These are phyloP conservation scores for Nipponia nippon DNA, from an alignment of 2,113 vertebrate genomes.

Conservation along the genomic window DNA sequence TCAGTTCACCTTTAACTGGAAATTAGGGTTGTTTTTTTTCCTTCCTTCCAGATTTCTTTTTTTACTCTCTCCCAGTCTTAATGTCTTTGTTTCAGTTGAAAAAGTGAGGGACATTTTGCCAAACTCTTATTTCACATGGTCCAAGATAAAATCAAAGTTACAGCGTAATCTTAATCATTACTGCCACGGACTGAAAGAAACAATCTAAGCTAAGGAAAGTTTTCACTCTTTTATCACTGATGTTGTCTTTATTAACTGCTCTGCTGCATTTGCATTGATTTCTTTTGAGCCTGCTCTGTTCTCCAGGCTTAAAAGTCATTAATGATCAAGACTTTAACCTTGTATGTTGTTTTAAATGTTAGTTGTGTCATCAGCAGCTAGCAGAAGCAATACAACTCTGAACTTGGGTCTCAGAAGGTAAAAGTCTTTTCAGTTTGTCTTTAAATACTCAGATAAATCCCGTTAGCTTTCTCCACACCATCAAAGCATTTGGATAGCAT, in stretches of 20 bases:
- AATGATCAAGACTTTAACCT: neutral
- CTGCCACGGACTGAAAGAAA: neutral
- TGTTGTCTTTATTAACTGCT: neutral
- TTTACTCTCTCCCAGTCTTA: neutral
- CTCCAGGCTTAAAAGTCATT: neutral
- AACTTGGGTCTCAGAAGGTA: conserved; percentile 54
- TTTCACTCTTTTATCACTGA: neutral
- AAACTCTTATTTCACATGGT: neutral
- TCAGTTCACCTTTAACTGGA: neutral
- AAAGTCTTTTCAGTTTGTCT: conserved; percentile 53
- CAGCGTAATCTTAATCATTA: neutral
- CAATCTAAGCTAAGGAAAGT: neutral
- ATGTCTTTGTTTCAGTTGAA: neutral
- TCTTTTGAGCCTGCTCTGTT: neutral
- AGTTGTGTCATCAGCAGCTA: neutral
- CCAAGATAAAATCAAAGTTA: neutral
- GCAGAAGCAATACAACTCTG: neutral
- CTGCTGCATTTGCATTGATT: neutral
- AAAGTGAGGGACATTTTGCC: neutral
- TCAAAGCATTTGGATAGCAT: conserved; percentile 67
- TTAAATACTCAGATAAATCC: conserved; percentile 64
- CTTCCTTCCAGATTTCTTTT: neutral
- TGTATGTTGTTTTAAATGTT: neutral
- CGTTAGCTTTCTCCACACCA: conserved; percentile 13
- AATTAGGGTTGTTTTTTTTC: neutral